Percentiles rank a stretch among this genome's conserved stretches.
phyloP scores from a whole-genome alignment of 2,113 vertebrate genomes.

The Sphaerodactylus townsendi region DNA sequence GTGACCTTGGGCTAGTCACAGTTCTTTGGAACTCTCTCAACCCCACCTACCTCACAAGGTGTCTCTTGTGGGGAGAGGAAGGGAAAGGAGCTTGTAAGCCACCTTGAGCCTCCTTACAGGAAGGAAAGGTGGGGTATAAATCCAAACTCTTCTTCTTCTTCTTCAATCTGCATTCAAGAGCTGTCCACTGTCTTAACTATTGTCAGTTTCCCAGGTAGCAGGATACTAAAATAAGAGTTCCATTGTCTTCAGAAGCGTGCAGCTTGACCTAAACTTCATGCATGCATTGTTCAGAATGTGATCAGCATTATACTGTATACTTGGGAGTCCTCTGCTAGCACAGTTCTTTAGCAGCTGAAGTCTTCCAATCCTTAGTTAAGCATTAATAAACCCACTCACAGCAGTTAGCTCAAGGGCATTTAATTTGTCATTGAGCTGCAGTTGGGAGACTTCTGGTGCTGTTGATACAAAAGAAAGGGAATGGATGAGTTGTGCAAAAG shows the following conservation, averaged over 20 bases:
- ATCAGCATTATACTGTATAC: slow-evolving; percentile 45
- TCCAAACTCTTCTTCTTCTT: too few species aligned
- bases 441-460: not conserved
- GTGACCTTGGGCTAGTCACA: too few species aligned
- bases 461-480: not conserved
- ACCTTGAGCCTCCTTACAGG: too few species aligned
- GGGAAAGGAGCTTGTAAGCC: too few species aligned
- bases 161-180: slow-evolving; percentile 14
- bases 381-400: not conserved
- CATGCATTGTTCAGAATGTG: slow-evolving; percentile 59
- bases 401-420: not conserved
- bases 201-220: not conserved
- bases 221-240: slow-evolving; percentile 47
- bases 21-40: too few species aligned
- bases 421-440: not conserved
- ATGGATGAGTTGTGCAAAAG: not conserved
- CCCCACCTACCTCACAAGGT: too few species aligned
- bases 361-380: not conserved
- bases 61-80: too few species aligned
- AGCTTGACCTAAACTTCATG: slow-evolving; percentile 66
- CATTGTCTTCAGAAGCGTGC: slow-evolving; percentile 72
- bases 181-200: slow-evolving; percentile 51
- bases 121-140: too few species aligned
- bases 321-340: not conserved
- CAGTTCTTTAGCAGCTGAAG: not conserved